phyloP scores from a whole-genome alignment of 2,888 invertebrate genomes.

The Eupithecia vulgata region DNA sequence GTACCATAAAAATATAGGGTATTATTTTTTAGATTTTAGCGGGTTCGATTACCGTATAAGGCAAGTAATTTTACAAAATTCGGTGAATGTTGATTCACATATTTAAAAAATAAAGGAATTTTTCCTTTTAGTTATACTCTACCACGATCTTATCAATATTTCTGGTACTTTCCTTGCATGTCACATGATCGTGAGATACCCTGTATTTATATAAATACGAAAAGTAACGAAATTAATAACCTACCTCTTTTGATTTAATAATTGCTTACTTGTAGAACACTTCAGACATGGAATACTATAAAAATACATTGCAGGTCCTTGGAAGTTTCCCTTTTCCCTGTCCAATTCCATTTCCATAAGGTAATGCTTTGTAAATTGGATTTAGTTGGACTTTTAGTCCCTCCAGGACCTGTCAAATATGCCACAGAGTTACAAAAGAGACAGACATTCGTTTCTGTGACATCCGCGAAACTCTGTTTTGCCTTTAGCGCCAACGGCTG shows the following conservation, averaged over 20 bases:
- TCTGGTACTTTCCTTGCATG: too few species aligned
- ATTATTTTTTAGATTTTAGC: too few species aligned
- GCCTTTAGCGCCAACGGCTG: not conserved
- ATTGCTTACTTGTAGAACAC: not conserved
- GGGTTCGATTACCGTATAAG: too few species aligned
- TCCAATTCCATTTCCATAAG: slow-evolving; percentile 53
- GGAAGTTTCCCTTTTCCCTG: slow-evolving; percentile 49
- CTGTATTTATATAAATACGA: too few species aligned
- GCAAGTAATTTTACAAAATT: too few species aligned
- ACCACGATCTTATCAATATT: too few species aligned
- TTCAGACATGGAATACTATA: not conserved
- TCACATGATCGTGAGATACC: too few species aligned
- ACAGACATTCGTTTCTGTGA: not conserved
- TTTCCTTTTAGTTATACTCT: too few species aligned
- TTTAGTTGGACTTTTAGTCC: slow-evolving; percentile 50
- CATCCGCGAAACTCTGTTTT: not conserved
- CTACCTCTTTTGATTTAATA: not conserved
- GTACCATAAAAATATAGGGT: too few species aligned
- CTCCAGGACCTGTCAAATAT: slow-evolving; percentile 49
- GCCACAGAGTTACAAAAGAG: not conserved
- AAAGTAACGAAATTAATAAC: too few species aligned
- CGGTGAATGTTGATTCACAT: too few species aligned
- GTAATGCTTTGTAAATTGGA: slow-evolving; percentile 56
- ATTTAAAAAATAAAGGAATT: too few species aligned
- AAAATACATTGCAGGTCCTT: slow-evolving; percentile 12